Conservation (phyloP, 92 coral and sea anemone species). For the Plumapathes pennacea region DNA sequence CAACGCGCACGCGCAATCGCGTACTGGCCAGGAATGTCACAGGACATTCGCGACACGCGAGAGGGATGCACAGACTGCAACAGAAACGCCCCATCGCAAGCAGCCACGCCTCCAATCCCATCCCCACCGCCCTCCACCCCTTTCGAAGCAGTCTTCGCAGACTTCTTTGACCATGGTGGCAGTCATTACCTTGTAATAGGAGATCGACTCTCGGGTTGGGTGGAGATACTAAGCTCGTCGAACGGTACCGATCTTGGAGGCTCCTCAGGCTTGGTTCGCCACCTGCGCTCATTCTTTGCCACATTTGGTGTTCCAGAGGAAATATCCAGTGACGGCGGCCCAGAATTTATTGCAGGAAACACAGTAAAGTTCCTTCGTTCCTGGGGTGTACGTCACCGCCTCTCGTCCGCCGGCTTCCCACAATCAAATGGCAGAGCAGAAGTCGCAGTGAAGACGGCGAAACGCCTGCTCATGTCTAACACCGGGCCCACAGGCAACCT, state of each 20-base stretch:
- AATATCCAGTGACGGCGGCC: slow-evolving; percentile 58
- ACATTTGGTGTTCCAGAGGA: slow-evolving; percentile 65
- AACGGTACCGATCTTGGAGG: slow-evolving; percentile 46
- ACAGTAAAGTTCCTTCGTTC: slow-evolving; percentile 39
- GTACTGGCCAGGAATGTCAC: slow-evolving; percentile 35
- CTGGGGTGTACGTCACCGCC: slow-evolving; percentile 51
- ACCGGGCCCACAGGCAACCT: slow-evolving; percentile 52
- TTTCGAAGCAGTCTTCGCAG: slow-evolving; percentile 66
- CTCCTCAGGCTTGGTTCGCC: slow-evolving; percentile 40
- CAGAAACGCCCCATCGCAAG: slow-evolving; percentile 54
- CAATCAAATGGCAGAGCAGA: slow-evolving; percentile 61
- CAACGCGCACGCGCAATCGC: slow-evolving; percentile 36
- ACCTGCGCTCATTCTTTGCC: slow-evolving; percentile 56
- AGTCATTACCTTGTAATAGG: slow-evolving; percentile 56
- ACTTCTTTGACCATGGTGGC: slow-evolving; percentile 59
- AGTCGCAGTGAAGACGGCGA: slow-evolving; percentile 50
- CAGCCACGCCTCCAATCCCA: slow-evolving; percentile 47
- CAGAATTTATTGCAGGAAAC: slow-evolving; percentile 32
- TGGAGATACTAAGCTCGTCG: slow-evolving; percentile 35
- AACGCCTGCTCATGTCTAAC: slow-evolving; percentile 55
- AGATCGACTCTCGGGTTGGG: slow-evolving; percentile 66
- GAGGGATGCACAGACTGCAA: slow-evolving; percentile 44
- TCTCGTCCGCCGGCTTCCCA: slow-evolving; percentile 52
- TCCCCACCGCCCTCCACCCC: slow-evolving; percentile 50
- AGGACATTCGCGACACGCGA: slow-evolving; percentile 39